phyloP scores from a whole-genome alignment of 2,113 vertebrate genomes.

The Apodemus speciosus region DNA sequence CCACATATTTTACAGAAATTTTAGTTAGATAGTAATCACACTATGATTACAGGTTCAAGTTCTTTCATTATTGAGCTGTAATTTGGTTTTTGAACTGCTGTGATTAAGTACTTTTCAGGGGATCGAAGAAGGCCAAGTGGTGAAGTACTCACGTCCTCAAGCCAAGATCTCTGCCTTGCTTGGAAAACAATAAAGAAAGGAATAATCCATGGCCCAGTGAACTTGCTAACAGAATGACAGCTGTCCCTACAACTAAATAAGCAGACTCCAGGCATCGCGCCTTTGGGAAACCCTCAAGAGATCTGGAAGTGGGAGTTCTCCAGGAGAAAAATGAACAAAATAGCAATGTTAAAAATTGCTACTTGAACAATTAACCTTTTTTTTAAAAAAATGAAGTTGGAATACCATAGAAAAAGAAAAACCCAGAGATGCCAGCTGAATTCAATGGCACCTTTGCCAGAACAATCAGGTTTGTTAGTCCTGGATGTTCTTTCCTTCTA shows the following conservation, averaged over 20 bases:
- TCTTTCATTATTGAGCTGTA: slow-evolving; percentile 67
- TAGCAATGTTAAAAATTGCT: slow-evolving; percentile 69
- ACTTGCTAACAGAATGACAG: slow-evolving; percentile 67
- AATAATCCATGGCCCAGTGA: slow-evolving; percentile 75
- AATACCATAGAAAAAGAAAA: slow-evolving; percentile 69
- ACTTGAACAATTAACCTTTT: slow-evolving; percentile 54
- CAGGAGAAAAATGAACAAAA: slow-evolving; percentile 73
- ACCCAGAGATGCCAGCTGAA: slow-evolving; percentile 78
- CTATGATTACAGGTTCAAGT: slow-evolving; percentile 78
- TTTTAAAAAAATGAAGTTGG: slow-evolving; percentile 68
- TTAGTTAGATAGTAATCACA: slow-evolving; percentile 76
- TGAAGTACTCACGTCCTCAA: slow-evolving; percentile 81
- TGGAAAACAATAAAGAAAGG: slow-evolving; percentile 81
- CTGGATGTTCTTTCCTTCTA: slow-evolving; percentile 86
- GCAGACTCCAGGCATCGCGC: neutral
- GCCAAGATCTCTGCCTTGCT: slow-evolving; percentile 77
- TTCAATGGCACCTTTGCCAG: slow-evolving; percentile 78
- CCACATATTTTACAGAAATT: slow-evolving; percentile 80
- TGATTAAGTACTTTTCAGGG: slow-evolving; percentile 65
- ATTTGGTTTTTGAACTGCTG: slow-evolving; percentile 81
- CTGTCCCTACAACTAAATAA: slow-evolving; percentile 66
- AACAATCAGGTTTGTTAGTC: slow-evolving; percentile 87
- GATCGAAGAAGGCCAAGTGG: slow-evolving; percentile 78
- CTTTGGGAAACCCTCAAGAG: slow-evolving; percentile 23
- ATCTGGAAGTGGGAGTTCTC: slow-evolving; percentile 54